These are phyloP conservation scores for Toxotes chatareus DNA, from an alignment of 2,113 vertebrate genomes.

Conservation along the genomic window DNA sequence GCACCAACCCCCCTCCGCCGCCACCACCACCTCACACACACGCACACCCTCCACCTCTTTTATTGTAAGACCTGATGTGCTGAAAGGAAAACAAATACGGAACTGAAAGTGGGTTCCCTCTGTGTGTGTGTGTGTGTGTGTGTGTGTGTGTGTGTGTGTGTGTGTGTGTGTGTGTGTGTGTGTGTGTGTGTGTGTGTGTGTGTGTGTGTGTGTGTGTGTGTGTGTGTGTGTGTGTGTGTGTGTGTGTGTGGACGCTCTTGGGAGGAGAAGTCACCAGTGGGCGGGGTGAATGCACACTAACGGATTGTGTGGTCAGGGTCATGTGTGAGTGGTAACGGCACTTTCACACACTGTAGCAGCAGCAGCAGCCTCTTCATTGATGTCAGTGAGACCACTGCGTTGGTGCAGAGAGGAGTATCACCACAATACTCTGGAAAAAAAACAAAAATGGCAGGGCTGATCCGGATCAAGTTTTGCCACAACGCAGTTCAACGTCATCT, in stretches of 20 bases:
- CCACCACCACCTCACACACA: neutral
- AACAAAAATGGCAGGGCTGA: too few relatives aligned
- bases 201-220: constrained; percentile 38
- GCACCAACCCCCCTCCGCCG: too few relatives aligned
- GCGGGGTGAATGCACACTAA: constrained; percentile 32
- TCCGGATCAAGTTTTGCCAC: too few relatives aligned
- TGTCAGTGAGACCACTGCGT: neutral
- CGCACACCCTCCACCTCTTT: constrained; percentile 23
- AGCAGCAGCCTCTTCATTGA: constrained; percentile 12
- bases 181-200: constrained; percentile 43
- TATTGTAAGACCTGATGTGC: constrained; percentile 45
- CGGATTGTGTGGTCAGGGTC: constrained; percentile 1
- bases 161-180: constrained; percentile 20
- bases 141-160: constrained; percentile 39
- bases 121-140: constrained; percentile 37
- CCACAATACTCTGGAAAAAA: neutral
- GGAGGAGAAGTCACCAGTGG: constrained; percentile 32
- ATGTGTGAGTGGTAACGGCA: constrained; percentile 15
- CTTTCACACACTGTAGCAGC: constrained; percentile 22
- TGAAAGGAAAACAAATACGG: constrained; percentile 64
- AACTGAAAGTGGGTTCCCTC: constrained; percentile 68
- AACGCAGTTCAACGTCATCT: neutral
- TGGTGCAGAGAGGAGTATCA: neutral
- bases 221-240: constrained; percentile 35
- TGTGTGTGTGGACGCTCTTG: neutral